Evolutionary conservation across 2,797 vertebrate genomes (phyloP).

Genomic region (Anabacerthia variegaticeps): DNA sequence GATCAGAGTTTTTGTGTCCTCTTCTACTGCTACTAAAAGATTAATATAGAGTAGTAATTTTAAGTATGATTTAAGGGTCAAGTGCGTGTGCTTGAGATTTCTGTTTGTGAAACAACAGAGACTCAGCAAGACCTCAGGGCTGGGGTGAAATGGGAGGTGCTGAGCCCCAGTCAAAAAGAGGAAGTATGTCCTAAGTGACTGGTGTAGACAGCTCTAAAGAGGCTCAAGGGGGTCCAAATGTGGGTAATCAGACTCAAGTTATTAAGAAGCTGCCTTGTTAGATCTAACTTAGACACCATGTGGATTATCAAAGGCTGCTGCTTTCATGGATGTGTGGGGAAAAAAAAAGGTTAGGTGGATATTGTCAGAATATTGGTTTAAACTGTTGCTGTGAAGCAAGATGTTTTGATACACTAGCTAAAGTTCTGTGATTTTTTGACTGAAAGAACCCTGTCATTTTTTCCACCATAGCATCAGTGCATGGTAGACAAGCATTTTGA

Average conservation of each 20-base stretch:
- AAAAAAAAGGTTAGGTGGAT: neutral
- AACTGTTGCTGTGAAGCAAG: neutral
- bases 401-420: neutral
- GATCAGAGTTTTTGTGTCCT: neutral
- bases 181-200: neutral
- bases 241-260: neutral
- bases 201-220: neutral
- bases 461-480: neutral
- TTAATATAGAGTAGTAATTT: neutral
- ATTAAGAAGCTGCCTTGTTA: neutral
- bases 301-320: neutral
- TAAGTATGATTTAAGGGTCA: neutral
- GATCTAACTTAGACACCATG: neutral
- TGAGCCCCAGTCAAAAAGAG: neutral
- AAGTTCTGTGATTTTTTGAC: neutral
- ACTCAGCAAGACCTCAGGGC: neutral
- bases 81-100: neutral
- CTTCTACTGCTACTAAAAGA: neutral
- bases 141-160: rapidly evolving
- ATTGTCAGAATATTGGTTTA: neutral
- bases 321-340: neutral
- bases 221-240: neutral
- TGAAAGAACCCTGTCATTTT: neutral
- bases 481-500: neutral
- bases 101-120: neutral